Conservation (phyloP, 2,113 vertebrate genomes). For the Eleginops maclovinus region DNA sequence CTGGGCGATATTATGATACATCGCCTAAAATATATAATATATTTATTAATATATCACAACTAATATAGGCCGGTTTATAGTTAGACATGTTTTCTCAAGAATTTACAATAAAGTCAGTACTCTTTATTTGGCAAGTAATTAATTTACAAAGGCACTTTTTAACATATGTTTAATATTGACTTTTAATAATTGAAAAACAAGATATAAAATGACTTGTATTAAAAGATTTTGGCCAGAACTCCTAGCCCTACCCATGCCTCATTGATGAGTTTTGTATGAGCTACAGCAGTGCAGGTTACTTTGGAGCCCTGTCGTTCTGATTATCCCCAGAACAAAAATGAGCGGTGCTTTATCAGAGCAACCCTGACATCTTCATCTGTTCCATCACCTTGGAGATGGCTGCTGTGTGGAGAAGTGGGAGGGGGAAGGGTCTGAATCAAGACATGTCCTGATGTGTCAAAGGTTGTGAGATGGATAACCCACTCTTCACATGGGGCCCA, state of each 20-base stretch:
- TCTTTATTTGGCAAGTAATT: too few species aligned
- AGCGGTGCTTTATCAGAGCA: slow-evolving; percentile 41
- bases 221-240: too few species aligned
- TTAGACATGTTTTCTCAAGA: too few species aligned
- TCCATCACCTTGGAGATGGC: not conserved
- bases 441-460: slow-evolving; percentile 20
- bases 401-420: slow-evolving; percentile 7
- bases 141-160: too few species aligned
- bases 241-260: not conserved
- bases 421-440: slow-evolving; percentile 11
- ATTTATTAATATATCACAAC: too few species aligned
- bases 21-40: too few species aligned
- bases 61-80: too few species aligned
- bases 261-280: not conserved
- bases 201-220: too few species aligned
- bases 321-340: slow-evolving; percentile 17
- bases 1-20: too few species aligned
- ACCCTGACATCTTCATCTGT: slow-evolving; percentile 36
- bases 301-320: slow-evolving; percentile 3
- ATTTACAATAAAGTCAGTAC: too few species aligned
- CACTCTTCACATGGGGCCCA: not conserved
- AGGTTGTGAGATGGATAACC: slow-evolving; percentile 22
- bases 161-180: too few species aligned
- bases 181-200: too few species aligned
- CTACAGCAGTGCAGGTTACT: not conserved